These are phyloP conservation scores for Craniophora ligustri DNA, from an alignment of 2,888 invertebrate genomes.

Conservation along the genomic window DNA sequence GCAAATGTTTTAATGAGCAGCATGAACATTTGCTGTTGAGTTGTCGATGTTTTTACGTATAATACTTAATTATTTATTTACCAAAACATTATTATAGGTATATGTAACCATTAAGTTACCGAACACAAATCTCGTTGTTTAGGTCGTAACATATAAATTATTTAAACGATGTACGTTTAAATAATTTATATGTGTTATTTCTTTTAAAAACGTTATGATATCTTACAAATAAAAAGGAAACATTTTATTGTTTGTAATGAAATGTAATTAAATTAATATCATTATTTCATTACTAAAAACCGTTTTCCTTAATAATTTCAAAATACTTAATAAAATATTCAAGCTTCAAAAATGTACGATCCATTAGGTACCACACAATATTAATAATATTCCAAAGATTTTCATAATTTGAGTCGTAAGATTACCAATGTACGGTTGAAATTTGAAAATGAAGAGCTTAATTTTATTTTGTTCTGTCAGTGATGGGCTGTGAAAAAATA, in stretches of 20 bases:
- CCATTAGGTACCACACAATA: conserved; percentile 52
- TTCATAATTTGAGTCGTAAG: conserved; percentile 29
- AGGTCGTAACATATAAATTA: too few relatives aligned
- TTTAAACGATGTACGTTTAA: too few relatives aligned
- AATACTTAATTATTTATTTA: background rate
- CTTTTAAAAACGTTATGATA: too few relatives aligned
- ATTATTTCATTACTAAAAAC: conserved; percentile 23
- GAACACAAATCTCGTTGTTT: too few relatives aligned
- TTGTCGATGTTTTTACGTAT: too few relatives aligned
- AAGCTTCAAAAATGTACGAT: conserved; percentile 46
- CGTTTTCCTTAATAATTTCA: conserved; percentile 32
- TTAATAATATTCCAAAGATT: conserved; percentile 37
- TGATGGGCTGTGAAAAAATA: conserved; percentile 69
- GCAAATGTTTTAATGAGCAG: too few relatives aligned
- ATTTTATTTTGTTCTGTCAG: conserved; percentile 63
- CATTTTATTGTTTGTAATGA: too few relatives aligned
- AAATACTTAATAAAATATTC: conserved; percentile 49
- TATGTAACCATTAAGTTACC: too few relatives aligned
- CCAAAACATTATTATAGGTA: conserved; percentile 28
- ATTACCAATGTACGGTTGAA: conserved; percentile 42
- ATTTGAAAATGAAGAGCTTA: conserved; percentile 36
- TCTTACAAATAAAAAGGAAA: too few relatives aligned
- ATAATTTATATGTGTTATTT: too few relatives aligned
- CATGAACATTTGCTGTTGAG: too few relatives aligned
- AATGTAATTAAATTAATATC: too few relatives aligned